Base-by-base conservation (phyloP, 2,113 vertebrate species). In the Thomomys bottae region DNA sequence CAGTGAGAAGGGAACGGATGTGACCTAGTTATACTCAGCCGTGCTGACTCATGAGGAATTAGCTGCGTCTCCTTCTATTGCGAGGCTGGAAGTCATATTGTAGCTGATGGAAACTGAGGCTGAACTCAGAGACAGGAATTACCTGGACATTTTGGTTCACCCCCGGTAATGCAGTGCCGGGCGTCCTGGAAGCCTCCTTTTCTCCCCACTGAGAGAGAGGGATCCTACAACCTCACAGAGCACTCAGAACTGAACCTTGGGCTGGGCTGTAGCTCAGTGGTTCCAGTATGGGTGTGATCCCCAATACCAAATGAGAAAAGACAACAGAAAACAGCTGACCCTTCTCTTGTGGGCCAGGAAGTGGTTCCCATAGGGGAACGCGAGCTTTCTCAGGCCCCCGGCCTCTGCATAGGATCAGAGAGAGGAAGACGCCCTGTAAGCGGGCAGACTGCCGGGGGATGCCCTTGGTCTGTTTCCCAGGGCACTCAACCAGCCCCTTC, bases 121-220 rank as follows among this genome's bases (percentile, higher is more conserved):
- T 54, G 49, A 54, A 64, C 8, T 24, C 11, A 26, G 26, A 6
- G 18, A 42, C 66, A 61, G 32, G 49, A 34, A 5, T 42, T 21
- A 6, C 3, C 18, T 54, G 15, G 49, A 12, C 18, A 15, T 54
- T 14, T 54, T 54, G 49, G 49, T 54, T 15, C 49, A 17, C 18
- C 49, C 15, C 49, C 49, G 2, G 18, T 54, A 8, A 7, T 6
- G 1, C 0, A 3, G 1, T 21, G 1, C 11, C 0, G 7, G n/a
- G 23, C 18, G 32, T 34, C 40, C 63, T 0, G 3, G 3, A 8
- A 8, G 4, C 26, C 8, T 49, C 0, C 6, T 9, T 34, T 24
- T 40, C 36, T 18, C 24, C 20, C 15, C 40, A 6, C 4, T 10
- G 61, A 15, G 9, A 28, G 38, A 12, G 34, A 5, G 10, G 2